Evolutionary conservation across 2,888 invertebrate species (phyloP).

Genomic region (Pristionchus exspectatus): DNA sequence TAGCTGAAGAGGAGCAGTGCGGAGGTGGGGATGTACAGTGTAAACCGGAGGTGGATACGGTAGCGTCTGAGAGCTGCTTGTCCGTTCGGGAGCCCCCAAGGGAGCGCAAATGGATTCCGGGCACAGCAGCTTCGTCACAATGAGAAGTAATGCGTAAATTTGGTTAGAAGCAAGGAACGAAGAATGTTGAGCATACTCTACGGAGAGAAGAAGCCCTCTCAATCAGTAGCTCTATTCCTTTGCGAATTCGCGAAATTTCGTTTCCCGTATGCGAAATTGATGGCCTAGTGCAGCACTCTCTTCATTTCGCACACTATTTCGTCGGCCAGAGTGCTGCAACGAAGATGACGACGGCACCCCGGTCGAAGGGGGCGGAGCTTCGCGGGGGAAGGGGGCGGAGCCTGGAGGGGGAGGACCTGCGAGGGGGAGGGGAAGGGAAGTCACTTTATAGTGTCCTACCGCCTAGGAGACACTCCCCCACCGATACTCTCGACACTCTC

Average conservation of each 20-base stretch:
- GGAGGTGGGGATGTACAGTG: neutral
- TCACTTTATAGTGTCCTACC: constrained; percentile 45
- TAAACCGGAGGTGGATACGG: neutral
- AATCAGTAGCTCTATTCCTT: neutral
- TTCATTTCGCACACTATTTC: neutral
- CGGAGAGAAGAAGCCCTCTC: neutral
- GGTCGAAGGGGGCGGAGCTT: constrained; percentile 19
- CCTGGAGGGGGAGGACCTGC: neutral
- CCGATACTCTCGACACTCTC: neutral
- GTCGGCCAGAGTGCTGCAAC: neutral
- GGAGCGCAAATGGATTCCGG: constrained; percentile 6
- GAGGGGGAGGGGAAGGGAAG: neutral
- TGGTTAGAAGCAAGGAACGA: neutral
- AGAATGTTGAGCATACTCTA: neutral
- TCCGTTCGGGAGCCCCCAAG: constrained; percentile 20
- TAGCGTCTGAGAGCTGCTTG: neutral
- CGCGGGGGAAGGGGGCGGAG: neutral
- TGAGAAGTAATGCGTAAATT: constrained; percentile 9
- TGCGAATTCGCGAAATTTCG: neutral
- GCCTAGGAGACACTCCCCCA: constrained; percentile 30
- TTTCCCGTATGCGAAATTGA: constrained; percentile 39
- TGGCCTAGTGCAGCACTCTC: constrained; percentile 31
- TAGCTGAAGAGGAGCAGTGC: neutral
- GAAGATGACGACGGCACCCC: neutral
- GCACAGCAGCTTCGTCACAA: neutral